Evolutionary conservation across 1,140 invertebrate species (phyloP), one percentile per base, ranked within the genome.

Genomic region (Zaprionus ornatus): DNA sequence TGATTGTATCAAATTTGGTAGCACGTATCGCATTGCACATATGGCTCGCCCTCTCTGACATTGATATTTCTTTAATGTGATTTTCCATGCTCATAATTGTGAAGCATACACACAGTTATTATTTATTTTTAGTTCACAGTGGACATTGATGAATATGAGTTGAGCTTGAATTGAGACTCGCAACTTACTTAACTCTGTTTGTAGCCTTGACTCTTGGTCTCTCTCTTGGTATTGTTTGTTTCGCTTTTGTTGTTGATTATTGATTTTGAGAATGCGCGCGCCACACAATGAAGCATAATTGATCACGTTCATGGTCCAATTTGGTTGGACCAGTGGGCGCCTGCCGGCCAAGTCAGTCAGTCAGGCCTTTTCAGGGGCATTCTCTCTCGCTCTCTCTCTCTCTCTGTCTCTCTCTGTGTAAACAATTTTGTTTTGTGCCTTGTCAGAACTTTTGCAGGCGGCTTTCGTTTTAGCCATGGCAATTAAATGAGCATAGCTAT

Each of bases 261-360:
- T 90, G 85, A 90, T 90, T 90, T 90, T 83, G 48, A 90, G 81
- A 82, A 90, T 70, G 79, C 73, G 61, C 73, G 61, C 81, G 9
- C 29, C 29, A 32, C 68, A 90, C 85, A 90, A 90, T 90, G 76
- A 79, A 74, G 64, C 71, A 90, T 90, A 90, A 90, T 90, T 90
- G 85, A 90, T 90, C 85, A 90, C 85, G 85, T 90, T 90, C 85
- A 90, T 90, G 85, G 85, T 69, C 86, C 79, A 85, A 90, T 82
- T 90, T 81, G 63, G 62, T 25, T 29, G 25, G 17, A 23, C 56
- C 55, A 21, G 73, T 70, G 72, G 72, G 56, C 61, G 42, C 35
- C 52, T 32, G 29, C 29, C 9, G 10, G 27, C 27, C 27, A 29
- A 29, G 27, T 29, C 27, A 29, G 27, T 9, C 27, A 29, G 27